Conservation (phyloP, 2,888 invertebrate species). For the Drosophila gaucha region DNA sequence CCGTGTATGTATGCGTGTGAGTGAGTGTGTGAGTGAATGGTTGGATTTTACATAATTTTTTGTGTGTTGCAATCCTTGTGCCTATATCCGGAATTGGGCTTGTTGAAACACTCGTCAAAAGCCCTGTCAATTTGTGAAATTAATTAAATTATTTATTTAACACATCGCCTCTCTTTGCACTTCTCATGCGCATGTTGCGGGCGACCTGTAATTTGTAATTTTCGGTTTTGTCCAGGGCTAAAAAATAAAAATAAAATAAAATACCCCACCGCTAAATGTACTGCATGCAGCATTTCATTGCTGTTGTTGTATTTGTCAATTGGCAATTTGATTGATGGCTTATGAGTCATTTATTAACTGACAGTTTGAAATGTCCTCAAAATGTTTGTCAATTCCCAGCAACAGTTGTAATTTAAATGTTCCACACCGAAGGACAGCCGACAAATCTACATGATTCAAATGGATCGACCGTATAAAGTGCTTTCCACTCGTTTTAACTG, state of each 20-base stretch:
- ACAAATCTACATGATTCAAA: conserved; percentile 16
- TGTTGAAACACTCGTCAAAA: conserved; percentile 34
- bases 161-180: conserved; percentile 25
- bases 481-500: background rate
- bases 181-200: conserved; percentile 24
- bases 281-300: conserved; percentile 29
- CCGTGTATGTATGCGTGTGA: background rate
- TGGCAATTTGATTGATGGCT: conserved; percentile 55
- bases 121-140: conserved; percentile 69
- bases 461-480: conserved; percentile 8
- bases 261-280: conserved; percentile 17
- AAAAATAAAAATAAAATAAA: conserved; percentile 1
- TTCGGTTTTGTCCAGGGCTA: conserved; percentile 25
- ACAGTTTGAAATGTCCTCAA: conserved; percentile 30
- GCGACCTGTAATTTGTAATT: conserved; percentile 42
- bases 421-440: conserved; percentile 20
- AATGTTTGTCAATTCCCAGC: conserved; percentile 58
- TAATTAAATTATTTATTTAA: conserved; percentile 77
- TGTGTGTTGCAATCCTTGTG: conserved; percentile 11
- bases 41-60: conserved; percentile 36
- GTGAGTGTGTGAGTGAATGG: background rate
- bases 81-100: conserved; percentile 41
- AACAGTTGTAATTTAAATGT: conserved; percentile 56
- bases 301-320: conserved; percentile 29
- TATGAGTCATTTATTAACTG: conserved; percentile 55